A percentile compares a stretch with the other conserved stretches of the same genome.
Evolutionary conservation across 2,888 invertebrate species (phyloP).

Genomic region (Sinotaia quadrata): DNA sequence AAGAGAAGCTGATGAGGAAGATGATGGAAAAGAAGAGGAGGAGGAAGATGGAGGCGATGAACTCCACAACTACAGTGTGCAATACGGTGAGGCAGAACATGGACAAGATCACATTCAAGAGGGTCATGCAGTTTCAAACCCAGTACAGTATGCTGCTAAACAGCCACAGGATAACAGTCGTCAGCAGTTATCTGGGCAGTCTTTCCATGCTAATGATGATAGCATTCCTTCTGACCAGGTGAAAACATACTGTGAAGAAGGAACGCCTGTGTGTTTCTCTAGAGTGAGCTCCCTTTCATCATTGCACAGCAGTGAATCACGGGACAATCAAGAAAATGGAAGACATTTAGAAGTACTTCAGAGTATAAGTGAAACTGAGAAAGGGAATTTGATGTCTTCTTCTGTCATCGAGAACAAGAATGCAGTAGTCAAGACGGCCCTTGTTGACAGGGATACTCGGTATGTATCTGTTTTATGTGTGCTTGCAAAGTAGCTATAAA

Average conservation of each 20-base stretch:
- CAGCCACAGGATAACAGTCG: constrained; percentile 26
- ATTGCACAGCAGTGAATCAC: constrained; percentile 65
- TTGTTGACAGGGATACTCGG: constrained; percentile 23
- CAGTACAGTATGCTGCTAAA: not conserved
- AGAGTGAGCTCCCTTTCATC: constrained; percentile 70
- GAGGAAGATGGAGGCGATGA: constrained; percentile 39
- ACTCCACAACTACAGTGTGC: constrained; percentile 33
- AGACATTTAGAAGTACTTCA: constrained; percentile 34
- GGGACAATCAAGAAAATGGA: constrained; percentile 42
- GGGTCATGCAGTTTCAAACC: not conserved
- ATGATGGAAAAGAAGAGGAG: constrained; percentile 38
- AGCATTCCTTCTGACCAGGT: constrained; percentile 31
- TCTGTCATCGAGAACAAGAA: constrained; percentile 44
- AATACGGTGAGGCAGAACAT: constrained; percentile 80
- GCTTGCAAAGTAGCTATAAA: too few relatives aligned
- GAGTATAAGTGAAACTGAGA: constrained; percentile 57
- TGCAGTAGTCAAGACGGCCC: constrained; percentile 22
- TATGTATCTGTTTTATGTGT: constrained; percentile 1
- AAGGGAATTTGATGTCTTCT: constrained; percentile 35
- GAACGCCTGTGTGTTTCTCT: constrained; percentile 80
- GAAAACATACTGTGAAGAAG: constrained; percentile 87
- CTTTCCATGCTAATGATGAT: constrained; percentile 10
- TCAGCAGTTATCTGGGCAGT: constrained; percentile 35
- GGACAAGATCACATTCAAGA: constrained; percentile 71
- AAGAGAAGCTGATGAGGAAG: not conserved